Conservation (phyloP, 2,113 vertebrate species). For the Phylloscopus trochiloides region DNA sequence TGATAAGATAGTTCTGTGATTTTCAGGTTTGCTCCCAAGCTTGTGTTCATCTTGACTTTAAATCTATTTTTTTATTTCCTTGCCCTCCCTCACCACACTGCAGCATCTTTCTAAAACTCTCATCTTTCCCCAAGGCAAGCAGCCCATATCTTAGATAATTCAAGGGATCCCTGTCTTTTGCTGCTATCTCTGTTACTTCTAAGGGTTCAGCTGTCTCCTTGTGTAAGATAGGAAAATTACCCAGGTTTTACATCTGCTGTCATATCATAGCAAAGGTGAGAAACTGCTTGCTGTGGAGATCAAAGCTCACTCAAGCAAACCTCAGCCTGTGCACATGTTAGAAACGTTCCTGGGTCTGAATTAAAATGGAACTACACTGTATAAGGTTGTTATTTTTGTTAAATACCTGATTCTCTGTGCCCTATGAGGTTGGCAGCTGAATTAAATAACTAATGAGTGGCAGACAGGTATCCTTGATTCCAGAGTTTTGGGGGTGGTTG, state of each 20-base stretch:
- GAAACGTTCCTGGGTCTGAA: neutral
- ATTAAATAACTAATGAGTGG: neutral
- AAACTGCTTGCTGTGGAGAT: neutral
- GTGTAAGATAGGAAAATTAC: neutral
- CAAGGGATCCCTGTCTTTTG: neutral
- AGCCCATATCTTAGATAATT: neutral
- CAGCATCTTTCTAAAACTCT: neutral
- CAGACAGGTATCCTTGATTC: neutral
- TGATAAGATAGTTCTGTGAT: neutral
- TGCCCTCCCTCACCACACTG: fast-evolving
- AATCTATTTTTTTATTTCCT: neutral
- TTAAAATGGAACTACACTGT: neutral
- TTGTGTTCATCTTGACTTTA: neutral
- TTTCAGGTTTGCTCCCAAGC: neutral
- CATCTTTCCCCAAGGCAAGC: neutral
- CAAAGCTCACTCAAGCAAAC: neutral
- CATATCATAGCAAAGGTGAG: neutral
- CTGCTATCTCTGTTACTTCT: neutral
- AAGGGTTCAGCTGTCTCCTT: slow-evolving; percentile 1
- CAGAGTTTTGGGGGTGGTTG: neutral
- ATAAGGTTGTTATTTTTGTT: neutral
- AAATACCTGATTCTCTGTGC: neutral
- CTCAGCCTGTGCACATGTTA: neutral
- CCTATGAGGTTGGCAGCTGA: neutral
- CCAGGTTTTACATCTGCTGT: neutral